Evolutionary conservation across 2,888 invertebrate species (phyloP).

Genomic region (Cerastis leucographa): DNA sequence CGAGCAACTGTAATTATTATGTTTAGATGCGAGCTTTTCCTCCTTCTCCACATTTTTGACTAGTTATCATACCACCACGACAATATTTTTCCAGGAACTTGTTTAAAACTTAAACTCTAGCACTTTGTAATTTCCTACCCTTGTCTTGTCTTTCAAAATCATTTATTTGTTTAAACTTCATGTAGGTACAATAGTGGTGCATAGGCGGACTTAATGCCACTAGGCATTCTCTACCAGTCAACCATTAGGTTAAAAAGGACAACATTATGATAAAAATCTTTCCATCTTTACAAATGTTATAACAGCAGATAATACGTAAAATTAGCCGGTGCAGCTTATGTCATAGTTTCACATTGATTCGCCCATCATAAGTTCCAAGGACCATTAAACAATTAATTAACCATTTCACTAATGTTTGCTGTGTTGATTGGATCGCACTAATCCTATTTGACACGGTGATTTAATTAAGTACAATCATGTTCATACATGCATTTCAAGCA

Average conservation of each 20-base stretch:
- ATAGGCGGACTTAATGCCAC: too few species aligned
- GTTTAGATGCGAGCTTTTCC: too few species aligned
- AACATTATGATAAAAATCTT: too few species aligned
- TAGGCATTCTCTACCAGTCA: too few species aligned
- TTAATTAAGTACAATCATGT: conserved; percentile 37
- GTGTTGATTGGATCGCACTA: conserved; percentile 45
- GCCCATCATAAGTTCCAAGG: conserved; percentile 23
- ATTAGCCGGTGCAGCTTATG: neutral
- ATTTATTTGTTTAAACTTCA: too few species aligned
- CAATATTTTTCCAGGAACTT: too few species aligned
- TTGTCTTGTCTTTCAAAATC: neutral
- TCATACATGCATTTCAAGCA: conserved; percentile 16
- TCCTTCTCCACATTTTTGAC: too few species aligned
- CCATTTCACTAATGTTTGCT: conserved; percentile 46
- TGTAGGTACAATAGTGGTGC: too few species aligned
- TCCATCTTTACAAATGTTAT: neutral
- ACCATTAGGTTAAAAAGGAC: too few species aligned
- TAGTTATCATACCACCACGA: too few species aligned
- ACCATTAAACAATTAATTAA: conserved; percentile 46
- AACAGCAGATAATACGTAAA: neutral
- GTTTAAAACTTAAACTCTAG: neutral
- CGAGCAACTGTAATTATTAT: too few species aligned
- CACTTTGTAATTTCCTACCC: neutral
- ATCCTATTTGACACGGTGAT: conserved; percentile 41
- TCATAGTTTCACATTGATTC: conserved; percentile 7